A percentile compares a stretch with the other conserved stretches of the same genome.
These are phyloP conservation scores for Drosophila truncata DNA, from an alignment of 1,140 invertebrate genomes.

Conservation along the genomic window DNA sequence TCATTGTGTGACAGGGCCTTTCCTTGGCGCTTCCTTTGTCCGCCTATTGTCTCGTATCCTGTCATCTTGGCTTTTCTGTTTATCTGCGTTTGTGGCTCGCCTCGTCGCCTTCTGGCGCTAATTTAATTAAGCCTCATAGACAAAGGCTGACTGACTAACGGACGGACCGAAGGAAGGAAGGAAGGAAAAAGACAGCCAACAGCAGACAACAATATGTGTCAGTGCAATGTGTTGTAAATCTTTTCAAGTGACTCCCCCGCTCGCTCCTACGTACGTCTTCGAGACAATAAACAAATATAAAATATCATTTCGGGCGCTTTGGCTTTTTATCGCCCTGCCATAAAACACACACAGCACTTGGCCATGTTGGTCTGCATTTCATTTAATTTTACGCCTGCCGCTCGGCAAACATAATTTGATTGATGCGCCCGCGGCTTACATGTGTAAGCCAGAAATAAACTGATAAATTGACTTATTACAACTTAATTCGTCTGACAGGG, in stretches of 20 bases:
- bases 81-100: slow-evolving; percentile 55
- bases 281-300: slow-evolving; percentile 49
- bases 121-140: slow-evolving; percentile 79
- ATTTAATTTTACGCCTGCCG: slow-evolving; percentile 46
- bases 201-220: slow-evolving; percentile 66
- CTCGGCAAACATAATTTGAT: slow-evolving; percentile 42
- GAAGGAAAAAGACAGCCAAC: too few species aligned
- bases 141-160: slow-evolving; percentile 41
- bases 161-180: neutral
- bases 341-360: slow-evolving; percentile 45
- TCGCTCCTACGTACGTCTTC: too few species aligned
- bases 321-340: slow-evolving; percentile 56
- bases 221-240: slow-evolving; percentile 73
- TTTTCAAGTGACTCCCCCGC: slow-evolving; percentile 49
- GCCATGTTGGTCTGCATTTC: slow-evolving; percentile 52
- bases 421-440: slow-evolving; percentile 39
- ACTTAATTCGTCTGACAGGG: slow-evolving; percentile 37
- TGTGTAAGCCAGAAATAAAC: slow-evolving; percentile 71
- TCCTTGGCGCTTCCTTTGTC: slow-evolving; percentile 31
- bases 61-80: slow-evolving; percentile 40
- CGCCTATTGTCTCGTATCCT: slow-evolving; percentile 20
- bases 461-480: slow-evolving; percentile 75
- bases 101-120: slow-evolving; percentile 69
- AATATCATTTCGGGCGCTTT: slow-evolving; percentile 46
- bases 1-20: slow-evolving; percentile 18